These are phyloP conservation scores for Chironomus tentans DNA, from an alignment of 2,888 invertebrate species.

Conservation along the genomic window DNA sequence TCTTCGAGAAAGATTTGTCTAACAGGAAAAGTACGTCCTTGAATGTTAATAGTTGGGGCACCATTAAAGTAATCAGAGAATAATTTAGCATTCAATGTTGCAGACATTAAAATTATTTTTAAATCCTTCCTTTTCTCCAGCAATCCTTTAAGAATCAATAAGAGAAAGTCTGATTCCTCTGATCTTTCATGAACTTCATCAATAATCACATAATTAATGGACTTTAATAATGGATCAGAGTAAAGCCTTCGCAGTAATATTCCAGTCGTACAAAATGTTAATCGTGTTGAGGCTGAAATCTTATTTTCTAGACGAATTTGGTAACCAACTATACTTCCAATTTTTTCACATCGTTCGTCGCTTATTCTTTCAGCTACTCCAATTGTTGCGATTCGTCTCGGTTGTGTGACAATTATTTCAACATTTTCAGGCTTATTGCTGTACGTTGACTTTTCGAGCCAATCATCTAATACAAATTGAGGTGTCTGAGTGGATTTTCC, in stretches of 20 bases:
- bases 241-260: conserved; percentile 76
- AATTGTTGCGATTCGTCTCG: conserved; percentile 81
- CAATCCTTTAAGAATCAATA: conserved; percentile 72
- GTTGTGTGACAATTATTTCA: conserved; percentile 87
- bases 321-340: conserved; percentile 47
- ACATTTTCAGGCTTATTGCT: conserved; percentile 51
- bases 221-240: conserved; percentile 62
- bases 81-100: conserved; percentile 75
- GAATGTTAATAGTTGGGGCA: conserved; percentile 70
- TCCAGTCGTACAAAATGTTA: conserved; percentile 90
- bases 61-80: conserved; percentile 77
- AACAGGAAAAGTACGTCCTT: conserved; percentile 78
- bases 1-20: conserved; percentile 74
- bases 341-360: conserved; percentile 69
- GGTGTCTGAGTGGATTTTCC: conserved; percentile 87
- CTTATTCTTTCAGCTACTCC: conserved; percentile 89
- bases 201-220: conserved; percentile 74
- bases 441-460: conserved; percentile 50
- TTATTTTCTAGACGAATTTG: conserved; percentile 73
- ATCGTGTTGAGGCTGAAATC: conserved; percentile 63
- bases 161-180: conserved; percentile 81
- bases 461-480: conserved; percentile 84
- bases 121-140: conserved; percentile 62
- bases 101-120: conserved; percentile 86
- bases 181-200: conserved; percentile 93